phyloP scores from a whole-genome alignment of 2,888 invertebrate species.

The Tachystola acroxantha region DNA sequence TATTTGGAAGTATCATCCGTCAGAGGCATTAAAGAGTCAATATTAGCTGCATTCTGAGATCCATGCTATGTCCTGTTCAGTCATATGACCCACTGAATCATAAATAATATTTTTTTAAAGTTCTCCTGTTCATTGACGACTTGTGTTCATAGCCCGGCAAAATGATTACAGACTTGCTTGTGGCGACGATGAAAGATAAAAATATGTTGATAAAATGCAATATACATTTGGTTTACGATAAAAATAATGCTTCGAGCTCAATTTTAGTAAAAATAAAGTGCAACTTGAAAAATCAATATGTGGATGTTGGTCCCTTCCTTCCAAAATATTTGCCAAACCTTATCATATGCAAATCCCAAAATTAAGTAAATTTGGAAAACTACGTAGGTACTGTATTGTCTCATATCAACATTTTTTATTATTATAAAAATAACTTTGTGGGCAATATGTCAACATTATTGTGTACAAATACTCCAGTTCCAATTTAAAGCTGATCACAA shows the following conservation, averaged over 20 bases:
- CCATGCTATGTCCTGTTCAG: constrained; percentile 74
- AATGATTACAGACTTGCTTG: constrained; percentile 42
- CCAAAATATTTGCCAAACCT: constrained; percentile 61
- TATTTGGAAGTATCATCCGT: constrained; percentile 3
- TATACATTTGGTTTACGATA: constrained; percentile 39
- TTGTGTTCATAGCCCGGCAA: constrained; percentile 68
- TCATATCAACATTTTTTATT: constrained; percentile 66
- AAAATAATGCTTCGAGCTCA: constrained; percentile 28
- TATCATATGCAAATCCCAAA: constrained; percentile 42
- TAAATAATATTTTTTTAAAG: constrained; percentile 54
- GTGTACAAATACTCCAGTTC: constrained; percentile 71
- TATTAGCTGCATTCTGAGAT: constrained; percentile 75
- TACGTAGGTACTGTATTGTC: constrained; percentile 72
- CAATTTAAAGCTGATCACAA: constrained; percentile 75
- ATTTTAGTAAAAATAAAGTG: constrained; percentile 31
- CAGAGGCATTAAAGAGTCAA: constrained; percentile 44
- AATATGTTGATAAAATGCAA: constrained; percentile 56
- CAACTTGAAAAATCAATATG: constrained; percentile 36
- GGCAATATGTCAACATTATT: constrained; percentile 60
- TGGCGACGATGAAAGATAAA: constrained; percentile 45
- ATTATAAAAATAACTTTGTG: constrained; percentile 74
- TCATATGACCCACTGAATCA: constrained; percentile 63
- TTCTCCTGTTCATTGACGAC: constrained; percentile 47
- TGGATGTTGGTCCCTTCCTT: constrained; percentile 74
- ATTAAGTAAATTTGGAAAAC: constrained; percentile 51